Evolutionary conservation across 2,113 vertebrate genomes (phyloP).

Genomic region (Hippocampus abdominalis): DNA sequence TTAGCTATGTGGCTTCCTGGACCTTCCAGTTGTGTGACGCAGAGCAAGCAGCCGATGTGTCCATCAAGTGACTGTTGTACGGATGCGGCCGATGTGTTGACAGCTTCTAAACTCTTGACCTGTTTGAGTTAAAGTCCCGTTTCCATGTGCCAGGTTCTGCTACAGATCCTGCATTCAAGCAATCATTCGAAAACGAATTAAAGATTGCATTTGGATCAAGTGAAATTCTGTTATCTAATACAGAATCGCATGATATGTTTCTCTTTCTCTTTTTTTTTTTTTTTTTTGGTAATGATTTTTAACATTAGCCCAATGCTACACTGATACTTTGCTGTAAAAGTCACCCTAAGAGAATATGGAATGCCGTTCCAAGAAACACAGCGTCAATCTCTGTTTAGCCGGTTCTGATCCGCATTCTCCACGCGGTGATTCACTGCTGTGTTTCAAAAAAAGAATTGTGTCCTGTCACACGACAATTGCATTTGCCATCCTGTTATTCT

Average conservation of each 20-base stretch:
- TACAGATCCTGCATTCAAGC: not conserved
- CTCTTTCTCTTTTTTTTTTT: not conserved
- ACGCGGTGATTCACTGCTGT: conserved; percentile 28
- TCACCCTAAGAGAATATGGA: not conserved
- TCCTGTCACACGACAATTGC: not conserved
- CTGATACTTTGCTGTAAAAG: not conserved
- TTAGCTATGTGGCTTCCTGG: conserved; percentile 25
- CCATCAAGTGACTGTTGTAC: conserved; percentile 26
- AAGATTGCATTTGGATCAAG: not conserved
- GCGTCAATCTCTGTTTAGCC: conserved; percentile 31
- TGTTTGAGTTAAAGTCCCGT: not conserved
- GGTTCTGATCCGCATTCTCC: conserved; percentile 46
- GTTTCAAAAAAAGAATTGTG: conserved; percentile 1
- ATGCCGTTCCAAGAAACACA: not conserved
- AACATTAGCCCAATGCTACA: not conserved
- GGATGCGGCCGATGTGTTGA: conserved; percentile 17
- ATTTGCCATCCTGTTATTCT: not conserved
- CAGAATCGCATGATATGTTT: not conserved
- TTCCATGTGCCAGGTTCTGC: not conserved
- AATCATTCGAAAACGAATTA: not conserved
- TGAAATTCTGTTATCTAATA: not conserved
- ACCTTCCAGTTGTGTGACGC: conserved; percentile 17
- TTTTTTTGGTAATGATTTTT: not conserved
- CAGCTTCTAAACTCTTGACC: conserved; percentile 23
- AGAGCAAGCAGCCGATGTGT: not conserved